Percentiles rank a stretch among this genome's conserved stretches.
These are phyloP conservation scores for Hestina assimilis DNA, from an alignment of 1,140 invertebrate species.

Conservation along the genomic window DNA sequence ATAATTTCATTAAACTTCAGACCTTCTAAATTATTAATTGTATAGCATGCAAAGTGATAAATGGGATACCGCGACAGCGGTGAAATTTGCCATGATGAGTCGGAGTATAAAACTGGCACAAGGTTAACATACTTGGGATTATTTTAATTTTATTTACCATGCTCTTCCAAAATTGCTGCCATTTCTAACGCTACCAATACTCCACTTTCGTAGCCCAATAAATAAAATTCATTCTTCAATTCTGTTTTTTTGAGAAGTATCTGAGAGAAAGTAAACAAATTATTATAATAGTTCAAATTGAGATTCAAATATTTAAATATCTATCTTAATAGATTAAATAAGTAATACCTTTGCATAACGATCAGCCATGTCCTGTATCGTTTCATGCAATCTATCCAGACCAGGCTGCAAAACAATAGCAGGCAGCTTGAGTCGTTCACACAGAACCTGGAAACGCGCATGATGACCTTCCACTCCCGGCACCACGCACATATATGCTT, in stretches of 20 bases:
- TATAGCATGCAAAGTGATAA: too few species aligned
- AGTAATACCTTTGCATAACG: conserved; percentile 33
- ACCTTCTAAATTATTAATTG: too few species aligned
- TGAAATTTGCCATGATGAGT: too few species aligned
- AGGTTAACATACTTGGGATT: too few species aligned
- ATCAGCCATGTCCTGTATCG: conserved; percentile 29
- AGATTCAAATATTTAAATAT: not conserved
- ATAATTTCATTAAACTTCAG: too few species aligned
- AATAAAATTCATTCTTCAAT: conserved; percentile 42
- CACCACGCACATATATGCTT: conserved; percentile 40
- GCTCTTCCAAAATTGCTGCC: conserved; percentile 48
- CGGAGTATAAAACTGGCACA: too few species aligned
- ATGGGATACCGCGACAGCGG: too few species aligned
- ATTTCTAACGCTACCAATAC: conserved; percentile 53
- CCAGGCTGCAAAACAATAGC: conserved; percentile 42
- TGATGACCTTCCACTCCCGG: conserved; percentile 47
- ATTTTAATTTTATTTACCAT: conserved; percentile 29
- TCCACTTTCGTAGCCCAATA: conserved; percentile 54
- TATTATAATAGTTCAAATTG: not conserved
- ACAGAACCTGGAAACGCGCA: conserved; percentile 31
- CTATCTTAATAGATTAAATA: not conserved
- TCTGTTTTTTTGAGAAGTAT: conserved; percentile 38
- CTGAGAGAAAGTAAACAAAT: conserved; percentile 29
- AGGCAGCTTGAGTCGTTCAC: conserved; percentile 41
- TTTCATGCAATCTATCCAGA: conserved; percentile 30